Conservation (phyloP, 2,888 invertebrate genomes). For the Agrotis segetum region DNA sequence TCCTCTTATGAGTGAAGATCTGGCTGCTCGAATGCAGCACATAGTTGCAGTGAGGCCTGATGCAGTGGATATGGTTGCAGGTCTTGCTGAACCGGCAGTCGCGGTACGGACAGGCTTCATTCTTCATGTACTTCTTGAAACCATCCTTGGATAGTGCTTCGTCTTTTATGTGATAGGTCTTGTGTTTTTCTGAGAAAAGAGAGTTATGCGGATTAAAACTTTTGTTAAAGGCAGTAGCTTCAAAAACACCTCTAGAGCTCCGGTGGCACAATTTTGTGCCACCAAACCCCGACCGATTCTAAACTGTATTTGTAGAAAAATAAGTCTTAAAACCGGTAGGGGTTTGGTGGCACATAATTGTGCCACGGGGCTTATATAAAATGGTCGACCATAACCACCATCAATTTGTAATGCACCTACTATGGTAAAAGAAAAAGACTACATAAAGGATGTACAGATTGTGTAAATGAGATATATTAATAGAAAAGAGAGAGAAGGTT, state of each 20-base stretch:
- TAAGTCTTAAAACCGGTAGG: no score
- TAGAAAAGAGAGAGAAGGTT: not conserved
- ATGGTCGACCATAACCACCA: no score
- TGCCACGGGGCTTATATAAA: no score
- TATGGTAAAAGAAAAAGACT: no score
- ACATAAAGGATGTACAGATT: not conserved
- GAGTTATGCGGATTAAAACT: not conserved
- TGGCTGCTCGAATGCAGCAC: slow-evolving; percentile 99
- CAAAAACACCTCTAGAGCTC: no score
- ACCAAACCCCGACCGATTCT: no score
- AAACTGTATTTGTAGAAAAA: no score
- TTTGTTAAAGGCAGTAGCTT: not conserved
- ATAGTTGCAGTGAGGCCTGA: slow-evolving; percentile 98
- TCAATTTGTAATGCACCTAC: not conserved
- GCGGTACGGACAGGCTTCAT: slow-evolving; percentile 97
- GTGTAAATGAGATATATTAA: not conserved
- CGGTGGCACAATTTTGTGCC: no score
- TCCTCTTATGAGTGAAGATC: slow-evolving; percentile 98
- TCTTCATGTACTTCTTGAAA: slow-evolving; percentile 99
- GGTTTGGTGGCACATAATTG: no score
- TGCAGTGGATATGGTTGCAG: slow-evolving; percentile 99
- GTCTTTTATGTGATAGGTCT: slow-evolving; percentile 99
- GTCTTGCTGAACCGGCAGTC: slow-evolving; percentile 98
- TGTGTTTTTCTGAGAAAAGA: slow-evolving; percentile 96
- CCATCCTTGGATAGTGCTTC: slow-evolving; percentile 98